Evolutionary conservation across 1,140 invertebrate species (phyloP).

Genomic region (Scaptomyza montana): DNA sequence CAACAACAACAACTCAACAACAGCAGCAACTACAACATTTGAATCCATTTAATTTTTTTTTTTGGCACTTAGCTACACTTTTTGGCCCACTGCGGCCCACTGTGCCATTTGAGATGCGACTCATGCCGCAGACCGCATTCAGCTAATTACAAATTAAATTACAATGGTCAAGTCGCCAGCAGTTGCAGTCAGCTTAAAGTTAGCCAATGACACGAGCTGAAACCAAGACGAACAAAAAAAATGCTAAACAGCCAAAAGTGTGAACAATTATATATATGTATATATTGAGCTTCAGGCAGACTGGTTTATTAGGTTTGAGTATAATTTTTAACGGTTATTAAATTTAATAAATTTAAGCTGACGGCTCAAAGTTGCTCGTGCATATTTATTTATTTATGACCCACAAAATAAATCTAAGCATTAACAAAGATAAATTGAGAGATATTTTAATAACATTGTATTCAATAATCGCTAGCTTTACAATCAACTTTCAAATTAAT

Average conservation of each 20-base stretch:
- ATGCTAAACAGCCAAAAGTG: neutral
- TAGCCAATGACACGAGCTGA: slow-evolving; percentile 34
- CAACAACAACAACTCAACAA: slow-evolving; percentile 29
- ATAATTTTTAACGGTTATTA: neutral
- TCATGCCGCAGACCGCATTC: slow-evolving; percentile 71
- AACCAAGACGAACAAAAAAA: neutral
- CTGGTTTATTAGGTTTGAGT: neutral
- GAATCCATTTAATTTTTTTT: slow-evolving; percentile 6
- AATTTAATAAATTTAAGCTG: neutral
- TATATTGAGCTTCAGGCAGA: neutral
- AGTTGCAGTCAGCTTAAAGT: slow-evolving; percentile 8
- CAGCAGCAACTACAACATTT: slow-evolving; percentile 25
- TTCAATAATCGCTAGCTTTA: too few relatives aligned
- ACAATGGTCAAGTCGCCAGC: slow-evolving; percentile 51
- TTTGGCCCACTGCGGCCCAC: slow-evolving; percentile 48
- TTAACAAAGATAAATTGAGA: neutral
- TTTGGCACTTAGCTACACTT: slow-evolving; percentile 38
- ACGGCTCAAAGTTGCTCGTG: neutral
- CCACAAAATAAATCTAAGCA: neutral
- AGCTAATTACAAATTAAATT: slow-evolving; percentile 81
- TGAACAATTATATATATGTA: too few relatives aligned
- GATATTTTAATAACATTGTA: too few relatives aligned
- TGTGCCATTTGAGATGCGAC: slow-evolving; percentile 62
- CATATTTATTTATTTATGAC: neutral
- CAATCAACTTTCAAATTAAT: too few relatives aligned